Base-by-base conservation (phyloP, 92 coral and sea anemone genomes). In the Muricea muricata region DNA sequence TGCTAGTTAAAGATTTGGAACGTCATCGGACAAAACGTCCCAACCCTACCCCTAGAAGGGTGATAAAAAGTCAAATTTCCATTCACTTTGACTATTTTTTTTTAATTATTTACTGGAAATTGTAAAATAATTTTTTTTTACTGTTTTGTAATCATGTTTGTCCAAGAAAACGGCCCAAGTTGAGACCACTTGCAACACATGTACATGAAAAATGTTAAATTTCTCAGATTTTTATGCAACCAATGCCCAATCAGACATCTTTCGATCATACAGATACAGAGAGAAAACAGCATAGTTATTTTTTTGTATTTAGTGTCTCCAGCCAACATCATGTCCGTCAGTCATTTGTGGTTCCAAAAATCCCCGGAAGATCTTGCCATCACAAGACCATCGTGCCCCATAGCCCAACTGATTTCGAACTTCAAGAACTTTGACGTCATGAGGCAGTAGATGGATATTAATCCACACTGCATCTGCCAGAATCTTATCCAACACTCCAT, bases 231-330 rank as follows among this genome's bases (percentile, higher is more conserved):
- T n/a, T n/a, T n/a, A n/a, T n/a, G n/a, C n/a, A n/a, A n/a, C n/a
- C n/a, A n/a, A n/a, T n/a, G n/a, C n/a, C n/a, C n/a, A n/a, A n/a
- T n/a, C n/a, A n/a, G n/a, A n/a, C n/a, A n/a, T n/a, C n/a, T n/a
- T n/a, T n/a, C n/a, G n/a, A n/a, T n/a, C n/a, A n/a, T n/a, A n/a
- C n/a, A n/a, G n/a, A n/a, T n/a, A n/a, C n/a, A n/a, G n/a, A n/a
- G n/a, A n/a, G n/a, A n/a, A n/a, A n/a, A n/a, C n/a, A n/a, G n/a
- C n/a, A n/a, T n/a, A n/a, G n/a, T n/a, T n/a, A n/a, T n/a, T n/a
- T n/a, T n/a, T n/a, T n/a, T n/a, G n/a, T n/a, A n/a, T n/a, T n/a
- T 57, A 95, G 87, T 95, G 98, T 75, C 80, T 93, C 98, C 98
- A 95, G 55, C 91, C 90, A 15, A 66, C 40, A 5, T 89, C 75